Evolutionary conservation across 1,140 invertebrate species (phyloP).

Genomic region (Microplitis demolitor): DNA sequence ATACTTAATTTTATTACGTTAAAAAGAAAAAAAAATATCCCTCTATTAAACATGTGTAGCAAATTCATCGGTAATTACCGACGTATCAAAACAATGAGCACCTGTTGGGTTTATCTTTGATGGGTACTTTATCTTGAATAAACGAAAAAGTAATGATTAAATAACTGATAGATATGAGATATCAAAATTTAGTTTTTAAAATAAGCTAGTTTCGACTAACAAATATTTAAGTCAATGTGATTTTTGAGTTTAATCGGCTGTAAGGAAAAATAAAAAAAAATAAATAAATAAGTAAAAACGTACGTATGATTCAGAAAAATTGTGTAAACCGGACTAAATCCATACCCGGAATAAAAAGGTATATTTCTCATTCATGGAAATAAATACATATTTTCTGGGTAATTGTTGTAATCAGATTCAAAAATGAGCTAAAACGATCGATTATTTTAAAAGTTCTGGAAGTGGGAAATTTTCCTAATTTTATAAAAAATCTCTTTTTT

Average conservation of each 20-base stretch:
- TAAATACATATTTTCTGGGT: too few species aligned
- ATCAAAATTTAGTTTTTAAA: neutral
- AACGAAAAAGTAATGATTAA: neutral
- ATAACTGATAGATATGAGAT: neutral
- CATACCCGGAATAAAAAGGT: too few species aligned
- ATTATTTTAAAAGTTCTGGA: too few species aligned
- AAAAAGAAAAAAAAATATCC: neutral
- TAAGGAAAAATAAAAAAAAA: neutral
- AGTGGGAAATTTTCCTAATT: too few species aligned
- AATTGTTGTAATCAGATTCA: too few species aligned
- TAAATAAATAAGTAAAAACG: neutral
- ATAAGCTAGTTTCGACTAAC: too few species aligned
- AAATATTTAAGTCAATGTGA: too few species aligned
- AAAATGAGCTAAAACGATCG: too few species aligned
- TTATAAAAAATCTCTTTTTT: too few species aligned
- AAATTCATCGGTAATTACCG: conserved; percentile 9
- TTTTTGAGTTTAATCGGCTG: too few species aligned
- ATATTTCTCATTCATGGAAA: too few species aligned
- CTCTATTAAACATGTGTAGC: conserved; percentile 4
- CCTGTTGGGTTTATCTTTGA: conserved; percentile 53
- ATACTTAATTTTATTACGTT: conserved; percentile 37
- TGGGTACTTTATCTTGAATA: conserved; percentile 18
- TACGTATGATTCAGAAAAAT: conserved; percentile 40
- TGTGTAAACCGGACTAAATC: conserved; percentile 39
- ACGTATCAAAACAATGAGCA: conserved; percentile 43